Base-by-base conservation (phyloP, 1,140 invertebrate genomes). In the Stenopsyche tienmushanensis region DNA sequence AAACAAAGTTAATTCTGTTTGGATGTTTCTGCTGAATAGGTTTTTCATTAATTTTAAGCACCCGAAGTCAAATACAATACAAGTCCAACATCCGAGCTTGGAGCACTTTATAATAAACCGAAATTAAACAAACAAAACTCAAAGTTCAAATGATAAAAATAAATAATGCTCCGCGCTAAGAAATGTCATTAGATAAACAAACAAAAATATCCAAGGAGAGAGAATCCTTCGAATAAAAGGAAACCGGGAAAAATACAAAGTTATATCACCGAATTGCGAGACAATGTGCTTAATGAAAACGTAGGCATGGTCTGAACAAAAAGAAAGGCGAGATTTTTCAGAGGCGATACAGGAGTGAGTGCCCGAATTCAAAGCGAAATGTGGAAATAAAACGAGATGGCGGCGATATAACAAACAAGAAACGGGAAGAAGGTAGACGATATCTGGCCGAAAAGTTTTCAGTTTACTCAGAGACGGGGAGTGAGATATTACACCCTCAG, bases 241-340 rank as follows among this genome's bases (percentile, higher is more conserved):
- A 53, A 53, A 53, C 50, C 29, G 29, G 13, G 29, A 34, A 34
- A 53, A 10, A 53, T 23, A 53, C 50, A 53, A 53, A 53, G 50
- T 53, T 53, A 53, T 53, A 23, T 53, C 50, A 53, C 15, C 50
- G 50, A 53, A 53, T 53, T 53, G 50, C 50, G 50, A 23, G 50
- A 53, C 50, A 53, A 53, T 53, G 50, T 53, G 50, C 50, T 53
- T 53, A 53, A 53, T 53, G 50, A 53, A 53, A 53, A 53, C 50
- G 50, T 23, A 53, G 24, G 50, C 50, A 53, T 23, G 24, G 50
- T 15, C 20, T 24, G 50, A 25, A 23, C 50, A 53, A 53, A 53
- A 53, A 53, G 47, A 53, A 53, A 53, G 20, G 50, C 20, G 50
- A 25, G 50, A 26, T 18, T 53, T 53, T 53, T 24, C 50, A 53